Percentiles rank a stretch among this genome's conserved stretches.
phyloP scores from a whole-genome alignment of 1,140 invertebrate genomes.

The Cyclina sinensis region DNA sequence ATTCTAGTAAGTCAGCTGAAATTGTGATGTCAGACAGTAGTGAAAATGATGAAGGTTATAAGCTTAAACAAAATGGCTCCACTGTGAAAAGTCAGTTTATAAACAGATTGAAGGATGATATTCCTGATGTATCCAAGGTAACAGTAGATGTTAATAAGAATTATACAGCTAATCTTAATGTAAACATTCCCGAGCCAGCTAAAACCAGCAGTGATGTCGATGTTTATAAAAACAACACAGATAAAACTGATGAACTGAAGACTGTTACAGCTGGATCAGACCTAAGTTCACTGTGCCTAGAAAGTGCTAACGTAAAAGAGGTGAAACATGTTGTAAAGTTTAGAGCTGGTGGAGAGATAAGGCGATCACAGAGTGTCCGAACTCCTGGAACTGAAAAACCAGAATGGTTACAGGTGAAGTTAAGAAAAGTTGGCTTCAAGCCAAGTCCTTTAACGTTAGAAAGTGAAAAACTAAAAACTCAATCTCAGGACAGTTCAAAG shows the following conservation, averaged over 20 bases:
- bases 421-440: conserved; percentile 55
- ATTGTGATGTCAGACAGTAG: not conserved
- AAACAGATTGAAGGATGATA: not conserved
- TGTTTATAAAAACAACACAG: not conserved
- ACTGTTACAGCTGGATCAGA: not conserved
- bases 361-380: conserved; percentile 53
- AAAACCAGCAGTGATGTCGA: not conserved
- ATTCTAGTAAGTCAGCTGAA: not conserved
- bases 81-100: not conserved
- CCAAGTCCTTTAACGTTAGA: not conserved
- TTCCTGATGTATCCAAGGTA: not conserved
- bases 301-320: conserved; percentile 17
- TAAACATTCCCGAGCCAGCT: not conserved
- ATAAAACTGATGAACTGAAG: not conserved
- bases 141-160: conserved; percentile 32
- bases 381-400: conserved; percentile 58
- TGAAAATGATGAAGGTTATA: not conserved
- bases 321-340: conserved; percentile 26
- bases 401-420: conserved; percentile 64
- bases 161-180: not conserved
- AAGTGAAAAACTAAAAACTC: not conserved
- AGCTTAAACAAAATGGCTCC: too few relatives aligned
- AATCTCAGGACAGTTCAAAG: not conserved
- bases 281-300: conserved; percentile 14
- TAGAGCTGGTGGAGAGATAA: conserved; percentile 28